These are phyloP conservation scores for Semaprochilodus insignis DNA, from an alignment of 2,797 vertebrate genomes.

Conservation along the genomic window DNA sequence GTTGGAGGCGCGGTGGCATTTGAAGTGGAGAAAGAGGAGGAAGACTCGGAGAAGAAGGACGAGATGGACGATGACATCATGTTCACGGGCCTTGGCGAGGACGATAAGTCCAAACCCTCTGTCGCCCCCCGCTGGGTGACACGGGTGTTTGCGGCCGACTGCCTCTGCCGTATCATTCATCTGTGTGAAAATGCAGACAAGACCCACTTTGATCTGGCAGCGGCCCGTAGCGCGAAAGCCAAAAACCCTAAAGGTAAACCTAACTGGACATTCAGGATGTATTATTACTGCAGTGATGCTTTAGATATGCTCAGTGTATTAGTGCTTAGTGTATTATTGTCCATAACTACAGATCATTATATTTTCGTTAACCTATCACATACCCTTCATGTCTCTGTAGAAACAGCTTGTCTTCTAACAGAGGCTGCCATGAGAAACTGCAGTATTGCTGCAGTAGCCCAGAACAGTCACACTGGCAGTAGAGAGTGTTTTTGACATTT, in stretches of 20 bases:
- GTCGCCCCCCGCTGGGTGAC: constrained; percentile 98
- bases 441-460: too few species aligned
- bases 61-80: constrained; percentile 98
- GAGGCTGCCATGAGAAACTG: too few species aligned
- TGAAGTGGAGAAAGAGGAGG: constrained; percentile 90
- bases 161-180: constrained; percentile 93
- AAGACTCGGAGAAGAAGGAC: constrained; percentile 95
- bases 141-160: constrained; percentile 95
- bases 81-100: constrained; percentile 95
- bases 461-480: too few species aligned
- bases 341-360: too few species aligned
- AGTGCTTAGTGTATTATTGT: too few species aligned
- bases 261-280: too few species aligned
- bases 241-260: constrained; percentile 90
- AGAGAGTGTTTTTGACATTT: too few species aligned
- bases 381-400: too few species aligned
- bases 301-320: not conserved
- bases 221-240: constrained; percentile 86
- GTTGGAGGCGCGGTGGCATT: constrained; percentile 84
- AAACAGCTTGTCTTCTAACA: too few species aligned
- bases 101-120: constrained; percentile 94
- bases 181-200: constrained; percentile 93
- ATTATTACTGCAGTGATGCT: not conserved
- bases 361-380: too few species aligned
- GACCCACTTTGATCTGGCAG: constrained; percentile 91